These are phyloP conservation scores for Maccullochella peelii DNA, from an alignment of 2,113 vertebrate genomes.

Conservation along the genomic window DNA sequence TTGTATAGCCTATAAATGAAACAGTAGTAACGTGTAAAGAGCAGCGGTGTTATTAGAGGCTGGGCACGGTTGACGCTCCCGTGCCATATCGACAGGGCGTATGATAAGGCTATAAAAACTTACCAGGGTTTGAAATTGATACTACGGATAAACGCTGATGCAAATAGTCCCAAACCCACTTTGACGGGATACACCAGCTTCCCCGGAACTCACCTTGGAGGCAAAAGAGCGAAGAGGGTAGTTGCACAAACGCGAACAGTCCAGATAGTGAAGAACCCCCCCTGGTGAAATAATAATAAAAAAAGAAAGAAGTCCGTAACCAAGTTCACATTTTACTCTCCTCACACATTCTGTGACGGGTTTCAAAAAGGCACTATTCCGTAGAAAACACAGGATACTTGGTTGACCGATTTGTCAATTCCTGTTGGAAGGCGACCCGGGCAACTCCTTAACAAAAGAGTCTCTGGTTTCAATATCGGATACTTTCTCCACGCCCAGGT, in stretches of 20 bases:
- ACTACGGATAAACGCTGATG: background rate
- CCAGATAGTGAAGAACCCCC: constrained; percentile 37
- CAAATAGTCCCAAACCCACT: constrained; percentile 9
- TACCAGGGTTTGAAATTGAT: constrained; percentile 29
- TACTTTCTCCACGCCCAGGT: constrained; percentile 87
- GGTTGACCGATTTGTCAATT: constrained; percentile 21
- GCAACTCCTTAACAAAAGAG: constrained; percentile 74
- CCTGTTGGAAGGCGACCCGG: constrained; percentile 48
- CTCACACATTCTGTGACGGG: constrained; percentile 24
- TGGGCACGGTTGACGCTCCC: background rate
- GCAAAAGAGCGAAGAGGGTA: constrained; percentile 50
- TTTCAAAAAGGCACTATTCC: constrained; percentile 75
- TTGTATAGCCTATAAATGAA: background rate
- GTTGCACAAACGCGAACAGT: constrained; percentile 52
- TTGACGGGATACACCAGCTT: constrained; percentile 13
- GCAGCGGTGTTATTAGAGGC: background rate
- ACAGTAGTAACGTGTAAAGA: background rate
- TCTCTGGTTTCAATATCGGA: constrained; percentile 48
- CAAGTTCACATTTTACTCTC: constrained; percentile 81
- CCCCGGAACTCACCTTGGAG: constrained; percentile 80
- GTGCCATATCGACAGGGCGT: constrained; percentile 5
- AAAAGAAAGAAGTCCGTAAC: constrained; percentile 63
- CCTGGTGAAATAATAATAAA: constrained; percentile 25
- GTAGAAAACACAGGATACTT: constrained; percentile 33
- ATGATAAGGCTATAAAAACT: constrained; percentile 38